Base-by-base conservation (phyloP, 2,888 invertebrate genomes). In the Phytoseiulus persimilis region DNA sequence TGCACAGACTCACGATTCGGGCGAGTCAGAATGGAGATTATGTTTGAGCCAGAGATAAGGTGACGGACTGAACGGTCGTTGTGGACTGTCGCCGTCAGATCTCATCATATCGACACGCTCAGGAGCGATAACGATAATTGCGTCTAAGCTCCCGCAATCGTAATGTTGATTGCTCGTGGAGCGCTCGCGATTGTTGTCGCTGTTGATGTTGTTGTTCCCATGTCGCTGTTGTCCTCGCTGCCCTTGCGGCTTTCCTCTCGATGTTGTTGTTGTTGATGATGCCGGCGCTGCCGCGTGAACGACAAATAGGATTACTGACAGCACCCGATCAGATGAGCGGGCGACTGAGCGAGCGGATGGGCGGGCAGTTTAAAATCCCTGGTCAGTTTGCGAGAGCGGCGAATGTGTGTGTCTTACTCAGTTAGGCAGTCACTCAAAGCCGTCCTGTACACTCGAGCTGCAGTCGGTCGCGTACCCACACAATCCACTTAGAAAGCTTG, bases 401-500 rank as follows among this genome's bases (percentile, higher is more conserved):
- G 46, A 46, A 46, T 46, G 46, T 11, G 46, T n/a, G n/a, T 65
- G 65, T 65, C 65, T 28, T 65, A 65, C 65, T 65, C 65, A 65
- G 65, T 65, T 65, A 65, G 28, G 65, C 65, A 65, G 65, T 65
- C 65, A 65, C 65, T 65, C 65, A 65, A 65, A 65, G 65, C 65
- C 65, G 65, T 3, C 65, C 11, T 65, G 65, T 65, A 65, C 65
- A 65, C 65, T 65, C 65, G 23, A 65, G 65, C 18, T 65, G 14
- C 65, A 65, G 65, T 65, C 65, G 65, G 9, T 65, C 65, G 65
- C 65, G 65, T 23, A 65, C 65, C 65, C 65, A 65, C 65, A 65
- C 65, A 65, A 65, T 65, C 65, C 65, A 65, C 65, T 65, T 65
- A 65, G 65, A 65, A 65, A 65, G 65, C 65, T 65, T 65, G 65